Evolutionary conservation across 2,113 vertebrate species (phyloP), one percentile per base, ranked within the genome.

Genomic region (Trichechus manatus): DNA sequence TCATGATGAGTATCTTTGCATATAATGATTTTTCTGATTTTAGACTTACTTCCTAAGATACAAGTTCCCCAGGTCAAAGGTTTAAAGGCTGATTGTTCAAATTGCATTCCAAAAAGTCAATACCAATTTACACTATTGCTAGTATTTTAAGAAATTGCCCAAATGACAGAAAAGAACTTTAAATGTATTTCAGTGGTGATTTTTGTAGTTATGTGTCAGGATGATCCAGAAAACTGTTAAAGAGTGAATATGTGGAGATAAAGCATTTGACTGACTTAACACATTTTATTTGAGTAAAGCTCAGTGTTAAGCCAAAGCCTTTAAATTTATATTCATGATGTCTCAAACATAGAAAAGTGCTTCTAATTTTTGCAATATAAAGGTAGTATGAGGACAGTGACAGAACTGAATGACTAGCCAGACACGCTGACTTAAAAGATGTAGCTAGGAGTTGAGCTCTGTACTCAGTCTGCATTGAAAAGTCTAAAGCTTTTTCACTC

Each of bases 271-370:
- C 53, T 74, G 27, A 81, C 87, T 47, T 31, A 89, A 42, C 23
- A 80, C 87, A 89, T 64, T 97, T 90, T 13, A 3, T 94, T 97
- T 96, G 93, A 95, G 78, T 44, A 74, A 72, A 97, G 68, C 66
- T 89, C 44, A 70, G 3, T 97, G 53, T 94, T 92, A 97, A 97
- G 81, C 79, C 70, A 84, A 29, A 53, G 50, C 87, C 91, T 53
- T 96, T 92, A 87, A 56, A 56, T 94, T 97, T 84, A 94, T 92
- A 70, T 7, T 74, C 90, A 22, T 89, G 78, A 63, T 90, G 82
- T 93, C 96, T 81, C 56, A 78, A 96, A 97, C 83, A 42, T 82
- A 82, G 96, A 85, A 72, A 92, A 89, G 6, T 78, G 3, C 84
- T 93, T 96, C 93, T 44, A 5, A 33, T 94, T 97, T 96, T 92